phyloP scores from a whole-genome alignment of 2,888 invertebrate species.

The Xestia rhomboidea region DNA sequence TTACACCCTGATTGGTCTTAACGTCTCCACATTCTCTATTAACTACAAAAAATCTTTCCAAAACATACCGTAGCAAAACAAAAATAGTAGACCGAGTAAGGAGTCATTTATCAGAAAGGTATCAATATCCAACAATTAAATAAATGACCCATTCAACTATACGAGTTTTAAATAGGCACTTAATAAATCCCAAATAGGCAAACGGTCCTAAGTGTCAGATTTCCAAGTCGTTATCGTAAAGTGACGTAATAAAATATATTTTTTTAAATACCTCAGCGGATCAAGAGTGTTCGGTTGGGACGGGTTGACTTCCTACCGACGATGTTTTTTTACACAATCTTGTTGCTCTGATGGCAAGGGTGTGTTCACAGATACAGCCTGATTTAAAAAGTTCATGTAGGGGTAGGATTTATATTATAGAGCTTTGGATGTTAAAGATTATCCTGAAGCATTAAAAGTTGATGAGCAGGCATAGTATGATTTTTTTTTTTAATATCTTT shows the following conservation, averaged over 20 bases:
- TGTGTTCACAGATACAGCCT: conserved; percentile 75
- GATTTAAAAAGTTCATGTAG: conserved; percentile 42
- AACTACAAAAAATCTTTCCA: not conserved
- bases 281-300: conserved; percentile 81
- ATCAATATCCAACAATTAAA: conserved; percentile 48
- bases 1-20: not conserved
- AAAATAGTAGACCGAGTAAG: conserved; percentile 10
- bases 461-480: not conserved
- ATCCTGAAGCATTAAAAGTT: not conserved
- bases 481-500: not conserved
- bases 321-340: conserved; percentile 91
- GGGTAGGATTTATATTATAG: conserved; percentile 1
- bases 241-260: conserved; percentile 63
- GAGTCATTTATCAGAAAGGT: conserved; percentile 27
- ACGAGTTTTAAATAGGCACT: conserved; percentile 58
- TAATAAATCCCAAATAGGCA: conserved; percentile 51
- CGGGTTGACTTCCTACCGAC: conserved; percentile 90
- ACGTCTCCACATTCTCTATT: not conserved
- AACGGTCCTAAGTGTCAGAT: conserved; percentile 50
- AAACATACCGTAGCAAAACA: not conserved
- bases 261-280: conserved; percentile 71
- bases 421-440: not conserved
- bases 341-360: conserved; percentile 86
- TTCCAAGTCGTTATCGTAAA: conserved; percentile 53
- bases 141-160: conserved; percentile 48